Percentiles rank a stretch among this genome's conserved stretches.
phyloP scores from a whole-genome alignment of 2,113 vertebrate genomes.

The Papio anubis region DNA sequence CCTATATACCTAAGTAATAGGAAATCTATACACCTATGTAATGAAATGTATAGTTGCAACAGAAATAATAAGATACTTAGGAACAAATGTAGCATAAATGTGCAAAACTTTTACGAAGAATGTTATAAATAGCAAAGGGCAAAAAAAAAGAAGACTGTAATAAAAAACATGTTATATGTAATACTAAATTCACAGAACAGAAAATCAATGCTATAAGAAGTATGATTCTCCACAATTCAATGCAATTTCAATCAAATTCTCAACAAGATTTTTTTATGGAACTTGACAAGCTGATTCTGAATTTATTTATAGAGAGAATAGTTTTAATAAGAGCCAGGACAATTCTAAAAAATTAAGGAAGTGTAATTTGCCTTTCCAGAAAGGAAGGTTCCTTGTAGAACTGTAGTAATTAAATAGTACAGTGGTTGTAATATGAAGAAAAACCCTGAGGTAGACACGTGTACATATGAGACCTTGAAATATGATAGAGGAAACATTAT shows the following conservation, averaged over 20 bases:
- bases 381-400: neutral
- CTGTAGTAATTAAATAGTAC: neutral
- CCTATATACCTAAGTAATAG: neutral
- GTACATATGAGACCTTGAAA: neutral
- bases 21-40: neutral
- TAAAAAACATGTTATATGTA: neutral
- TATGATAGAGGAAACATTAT: neutral
- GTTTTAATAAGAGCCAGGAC: neutral
- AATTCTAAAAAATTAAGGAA: neutral
- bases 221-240: neutral
- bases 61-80: neutral
- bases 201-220: neutral
- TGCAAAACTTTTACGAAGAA: neutral
- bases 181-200: slow-evolving; percentile 5
- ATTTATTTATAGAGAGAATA: neutral
- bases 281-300: neutral
- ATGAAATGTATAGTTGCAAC: neutral
- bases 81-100: neutral
- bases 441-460: neutral
- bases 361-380: neutral
- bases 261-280: neutral
- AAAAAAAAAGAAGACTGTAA: neutral
- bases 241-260: slow-evolving; percentile 18
- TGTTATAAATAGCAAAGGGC: neutral
- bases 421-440: neutral